These are phyloP conservation scores for Hanleya hanleyi DNA, from an alignment of 2,888 invertebrate species.

Conservation along the genomic window DNA sequence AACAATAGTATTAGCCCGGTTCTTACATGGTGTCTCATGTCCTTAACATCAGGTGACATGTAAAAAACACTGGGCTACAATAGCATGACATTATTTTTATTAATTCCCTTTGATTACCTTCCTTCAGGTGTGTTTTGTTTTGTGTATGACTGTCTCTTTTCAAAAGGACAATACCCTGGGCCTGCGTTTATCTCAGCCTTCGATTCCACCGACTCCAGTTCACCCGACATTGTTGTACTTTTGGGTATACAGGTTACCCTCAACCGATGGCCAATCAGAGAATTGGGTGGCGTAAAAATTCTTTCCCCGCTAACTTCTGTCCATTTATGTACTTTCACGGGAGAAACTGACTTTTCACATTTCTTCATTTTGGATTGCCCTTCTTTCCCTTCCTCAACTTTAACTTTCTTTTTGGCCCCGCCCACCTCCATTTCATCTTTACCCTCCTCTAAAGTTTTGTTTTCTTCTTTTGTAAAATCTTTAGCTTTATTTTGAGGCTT, in stretches of 20 bases:
- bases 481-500: background rate
- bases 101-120: too few relatives aligned
- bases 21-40: too few relatives aligned
- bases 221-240: conserved; percentile 76
- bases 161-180: conserved; percentile 87
- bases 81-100: too few relatives aligned
- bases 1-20: too few relatives aligned
- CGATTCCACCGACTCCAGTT: conserved; percentile 79
- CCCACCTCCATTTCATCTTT: background rate
- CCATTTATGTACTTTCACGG: too few relatives aligned
- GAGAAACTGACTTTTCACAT: too few relatives aligned
- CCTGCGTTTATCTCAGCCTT: conserved; percentile 80
- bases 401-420: conserved; percentile 11
- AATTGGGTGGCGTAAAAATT: conserved; percentile 78
- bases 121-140: conserved; percentile 76
- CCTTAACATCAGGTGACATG: too few relatives aligned
- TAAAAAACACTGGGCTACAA: too few relatives aligned
- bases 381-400: conserved; percentile 8
- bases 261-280: conserved; percentile 80
- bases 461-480: background rate
- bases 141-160: conserved; percentile 84
- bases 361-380: conserved; percentile 63
- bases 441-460: background rate
- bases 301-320: conserved; percentile 77
- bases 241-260: conserved; percentile 77